phyloP scores from a whole-genome alignment of 2,888 invertebrate species.

The Octonoba sinensis region DNA sequence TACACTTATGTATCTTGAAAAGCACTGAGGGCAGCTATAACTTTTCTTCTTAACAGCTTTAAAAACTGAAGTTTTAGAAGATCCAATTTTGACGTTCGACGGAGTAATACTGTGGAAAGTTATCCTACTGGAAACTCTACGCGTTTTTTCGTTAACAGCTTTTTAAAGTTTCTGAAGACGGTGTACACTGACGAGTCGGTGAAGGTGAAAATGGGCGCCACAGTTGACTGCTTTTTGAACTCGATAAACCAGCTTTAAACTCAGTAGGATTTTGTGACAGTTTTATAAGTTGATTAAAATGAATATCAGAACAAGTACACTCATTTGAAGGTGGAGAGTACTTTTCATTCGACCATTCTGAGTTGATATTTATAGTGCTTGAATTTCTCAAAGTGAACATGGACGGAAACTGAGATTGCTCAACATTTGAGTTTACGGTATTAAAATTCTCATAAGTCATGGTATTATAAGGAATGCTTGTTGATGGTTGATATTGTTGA shows the following conservation, averaged over 20 bases:
- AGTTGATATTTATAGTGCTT: too few relatives aligned
- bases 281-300: not conserved
- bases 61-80: conserved; percentile 35
- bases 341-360: too few relatives aligned
- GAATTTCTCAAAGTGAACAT: too few relatives aligned
- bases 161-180: not conserved
- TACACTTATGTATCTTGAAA: conserved; percentile 76
- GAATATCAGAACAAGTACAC: too few relatives aligned
- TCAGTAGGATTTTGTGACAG: not conserved
- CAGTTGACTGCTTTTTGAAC: conserved; percentile 13
- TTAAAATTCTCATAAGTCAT: too few relatives aligned
- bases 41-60: conserved; percentile 38
- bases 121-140: not conserved
- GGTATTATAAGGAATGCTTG: too few relatives aligned
- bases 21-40: conserved; percentile 19
- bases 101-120: conserved; percentile 23
- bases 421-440: too few relatives aligned
- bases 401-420: too few relatives aligned
- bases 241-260: not conserved
- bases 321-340: too few relatives aligned
- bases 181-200: not conserved
- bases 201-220: conserved; percentile 50
- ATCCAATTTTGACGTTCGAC: conserved; percentile 32
- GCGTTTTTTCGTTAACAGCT: not conserved
- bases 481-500: too few relatives aligned